Conservation (phyloP, 2,797 vertebrate species). For the Simalia tracyae region DNA sequence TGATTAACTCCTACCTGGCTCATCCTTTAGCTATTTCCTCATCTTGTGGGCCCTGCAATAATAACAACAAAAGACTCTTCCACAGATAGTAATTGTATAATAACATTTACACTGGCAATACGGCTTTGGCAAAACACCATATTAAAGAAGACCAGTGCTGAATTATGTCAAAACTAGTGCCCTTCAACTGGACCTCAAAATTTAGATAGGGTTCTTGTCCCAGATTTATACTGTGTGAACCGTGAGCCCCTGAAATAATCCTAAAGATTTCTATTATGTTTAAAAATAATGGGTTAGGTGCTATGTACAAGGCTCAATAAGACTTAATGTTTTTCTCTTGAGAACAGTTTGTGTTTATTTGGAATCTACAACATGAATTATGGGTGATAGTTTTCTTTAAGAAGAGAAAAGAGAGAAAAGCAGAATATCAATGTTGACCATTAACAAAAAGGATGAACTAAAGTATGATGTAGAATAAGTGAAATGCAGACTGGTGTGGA, state of each 20-base stretch:
- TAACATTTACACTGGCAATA: background rate
- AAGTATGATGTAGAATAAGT: background rate
- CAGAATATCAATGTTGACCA: background rate
- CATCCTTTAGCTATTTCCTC: background rate
- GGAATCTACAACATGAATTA: background rate
- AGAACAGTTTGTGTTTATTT: background rate
- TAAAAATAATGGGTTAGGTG: background rate
- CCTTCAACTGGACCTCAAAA: background rate
- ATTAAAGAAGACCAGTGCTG: background rate
- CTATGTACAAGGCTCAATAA: background rate
- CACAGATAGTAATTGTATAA: background rate
- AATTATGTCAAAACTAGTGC: background rate
- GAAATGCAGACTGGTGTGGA: background rate
- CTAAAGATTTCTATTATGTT: background rate
- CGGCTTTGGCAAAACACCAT: background rate
- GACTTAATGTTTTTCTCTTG: background rate
- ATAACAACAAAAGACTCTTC: background rate
- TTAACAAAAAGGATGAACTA: background rate
- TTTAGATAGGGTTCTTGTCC: background rate
- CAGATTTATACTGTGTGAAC: background rate
- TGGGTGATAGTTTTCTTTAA: background rate
- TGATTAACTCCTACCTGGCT: background rate
- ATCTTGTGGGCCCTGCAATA: background rate
- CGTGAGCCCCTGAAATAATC: background rate
- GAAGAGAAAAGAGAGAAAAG: constrained; percentile 15